phyloP scores from a whole-genome alignment of 2,113 vertebrate genomes.

The Pachypanchax playfairii region DNA sequence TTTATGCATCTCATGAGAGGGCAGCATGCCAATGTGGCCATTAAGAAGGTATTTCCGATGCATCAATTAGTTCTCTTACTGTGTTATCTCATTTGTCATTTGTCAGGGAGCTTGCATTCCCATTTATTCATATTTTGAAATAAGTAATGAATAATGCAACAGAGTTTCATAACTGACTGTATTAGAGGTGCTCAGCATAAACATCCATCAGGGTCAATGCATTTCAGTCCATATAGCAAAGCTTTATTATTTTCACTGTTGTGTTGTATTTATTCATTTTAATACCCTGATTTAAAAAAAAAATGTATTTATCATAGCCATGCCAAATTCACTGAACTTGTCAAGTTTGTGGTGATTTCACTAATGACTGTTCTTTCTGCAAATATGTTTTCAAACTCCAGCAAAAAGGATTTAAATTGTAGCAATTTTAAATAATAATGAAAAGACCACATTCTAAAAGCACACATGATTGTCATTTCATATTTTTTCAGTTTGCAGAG shows the following conservation, averaged over 20 bases:
- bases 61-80: slow-evolving; percentile 57
- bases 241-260: slow-evolving; percentile 14
- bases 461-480: slow-evolving; percentile 6
- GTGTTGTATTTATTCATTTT: slow-evolving; percentile 29
- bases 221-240: slow-evolving; percentile 10
- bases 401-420: slow-evolving; percentile 14
- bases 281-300: slow-evolving; percentile 13
- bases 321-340: slow-evolving; percentile 29
- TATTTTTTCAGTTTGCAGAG: neutral
- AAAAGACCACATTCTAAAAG: slow-evolving; percentile 11
- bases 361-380: slow-evolving; percentile 26
- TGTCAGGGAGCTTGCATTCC: slow-evolving; percentile 26
- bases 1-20: slow-evolving; percentile 51
- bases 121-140: slow-evolving; percentile 41
- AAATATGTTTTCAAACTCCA: slow-evolving; percentile 12
- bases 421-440: slow-evolving; percentile 14
- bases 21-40: slow-evolving; percentile 57
- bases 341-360: slow-evolving; percentile 23
- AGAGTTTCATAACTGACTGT: slow-evolving; percentile 21
- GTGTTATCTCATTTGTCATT: slow-evolving; percentile 52
- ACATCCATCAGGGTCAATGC: slow-evolving; percentile 10
- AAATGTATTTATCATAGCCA: neutral
- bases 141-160: slow-evolving; percentile 28
- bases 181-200: slow-evolving; percentile 1
- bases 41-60: slow-evolving; percentile 60